Evolutionary conservation across 2,888 invertebrate species (phyloP).

Genomic region (Elmis aenea): DNA sequence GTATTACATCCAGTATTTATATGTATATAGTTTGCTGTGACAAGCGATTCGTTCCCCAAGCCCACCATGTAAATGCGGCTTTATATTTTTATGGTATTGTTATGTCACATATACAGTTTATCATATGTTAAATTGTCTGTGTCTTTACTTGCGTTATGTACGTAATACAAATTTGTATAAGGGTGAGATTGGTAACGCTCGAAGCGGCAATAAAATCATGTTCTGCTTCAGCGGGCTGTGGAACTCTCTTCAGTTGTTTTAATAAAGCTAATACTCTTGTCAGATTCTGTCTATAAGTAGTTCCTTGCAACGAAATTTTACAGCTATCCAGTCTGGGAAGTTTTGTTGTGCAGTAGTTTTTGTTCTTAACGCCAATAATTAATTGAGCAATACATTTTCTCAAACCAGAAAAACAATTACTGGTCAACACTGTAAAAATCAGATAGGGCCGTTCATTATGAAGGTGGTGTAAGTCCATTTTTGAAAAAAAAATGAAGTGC

Average conservation of each 20-base stretch:
- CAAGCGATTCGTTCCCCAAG: conserved; percentile 19
- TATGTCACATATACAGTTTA: conserved; percentile 34
- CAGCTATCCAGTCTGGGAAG: no score
- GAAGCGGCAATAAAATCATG: conserved; percentile 37
- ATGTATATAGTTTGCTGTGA: no score
- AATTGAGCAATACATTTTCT: neutral
- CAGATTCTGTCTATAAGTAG: conserved; percentile 4
- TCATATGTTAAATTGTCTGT: conserved; percentile 40
- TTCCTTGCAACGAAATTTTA: conserved; percentile 5
- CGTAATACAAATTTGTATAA: conserved; percentile 12
- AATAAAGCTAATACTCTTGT: conserved; percentile 35
- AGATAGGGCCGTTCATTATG: no score
- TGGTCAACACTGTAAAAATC: no score
- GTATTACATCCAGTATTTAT: no score
- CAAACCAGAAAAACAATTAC: no score
- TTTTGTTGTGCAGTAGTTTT: no score
- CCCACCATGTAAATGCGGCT: conserved; percentile 20
- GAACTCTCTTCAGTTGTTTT: conserved; percentile 34
- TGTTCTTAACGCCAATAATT: no score
- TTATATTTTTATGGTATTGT: conserved; percentile 26
- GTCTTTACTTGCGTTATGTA: conserved; percentile 22
- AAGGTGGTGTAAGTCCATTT: no score
- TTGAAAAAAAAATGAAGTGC: no score
- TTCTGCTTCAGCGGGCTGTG: conserved; percentile 31
- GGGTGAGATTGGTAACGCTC: conserved; percentile 9